Evolutionary conservation across 2,113 vertebrate genomes (phyloP), one percentile per base, ranked within the genome.

Genomic region (Syngnathus floridae): DNA sequence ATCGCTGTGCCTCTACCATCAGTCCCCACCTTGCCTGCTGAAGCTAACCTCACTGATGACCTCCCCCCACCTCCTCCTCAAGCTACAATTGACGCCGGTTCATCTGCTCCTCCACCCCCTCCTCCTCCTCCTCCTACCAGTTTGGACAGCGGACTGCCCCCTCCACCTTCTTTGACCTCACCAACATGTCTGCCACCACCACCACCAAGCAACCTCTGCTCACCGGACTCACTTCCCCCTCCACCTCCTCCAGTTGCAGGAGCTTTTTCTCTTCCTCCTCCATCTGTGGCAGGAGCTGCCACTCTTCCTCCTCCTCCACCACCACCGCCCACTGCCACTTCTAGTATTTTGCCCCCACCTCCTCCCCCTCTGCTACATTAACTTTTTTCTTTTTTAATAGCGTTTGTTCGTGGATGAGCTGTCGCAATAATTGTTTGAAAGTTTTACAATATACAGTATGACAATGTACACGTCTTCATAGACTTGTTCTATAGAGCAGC

Each of bases 1-100:
- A 87, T 91, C 40, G 89, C 90, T 1, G 91, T 92, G 54, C 74
- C 89, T 45, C 84, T 82, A 1, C 90, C 91, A 7, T 86, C 87
- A 11, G 82, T 91, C 26, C 91, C 90, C 31, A 61, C 79, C 35
- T 46, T 74, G 54, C 49, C 21, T 14, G 58, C 63, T 1, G 4
- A n/a, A 63, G 21, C 78, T 52, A 52, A 57, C 57, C 5, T 66
- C 52, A 26, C 43, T 21, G 55, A 43, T 17, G 51, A 72, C 54
- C 69, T 74, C 3, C 81, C 86, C n/a, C 69, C 82, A 51, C 76
- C 79, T 0, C 45, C 73, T 12, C 1, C 65, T 16, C 0, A 61
- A 49, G 49, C 58, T 19, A 0, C 36, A 16, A 35, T 67, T 14
- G 77, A 82, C 37, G 7, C 74, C 35, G 31, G n/a, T 16, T 13